phyloP scores from a whole-genome alignment of 2,113 vertebrate species.

The Todiramphus chloris region DNA sequence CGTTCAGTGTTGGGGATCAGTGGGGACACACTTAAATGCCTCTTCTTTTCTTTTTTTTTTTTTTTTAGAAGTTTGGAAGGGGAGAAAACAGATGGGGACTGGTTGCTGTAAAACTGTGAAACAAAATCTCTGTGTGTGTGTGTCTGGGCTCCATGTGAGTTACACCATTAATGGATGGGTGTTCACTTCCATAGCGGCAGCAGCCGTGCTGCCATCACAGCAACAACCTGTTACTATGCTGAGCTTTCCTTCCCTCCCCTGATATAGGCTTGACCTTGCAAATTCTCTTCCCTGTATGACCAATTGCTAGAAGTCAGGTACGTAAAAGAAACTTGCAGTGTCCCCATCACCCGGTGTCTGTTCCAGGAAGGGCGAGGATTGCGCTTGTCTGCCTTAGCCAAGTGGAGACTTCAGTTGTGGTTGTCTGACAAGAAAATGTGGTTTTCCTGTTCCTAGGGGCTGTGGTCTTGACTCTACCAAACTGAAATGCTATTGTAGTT shows the following conservation, averaged over 20 bases:
- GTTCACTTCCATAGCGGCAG: not conserved
- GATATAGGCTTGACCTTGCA: not conserved
- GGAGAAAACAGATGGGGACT: not conserved
- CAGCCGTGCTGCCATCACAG: not conserved
- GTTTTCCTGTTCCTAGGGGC: conserved; percentile 24
- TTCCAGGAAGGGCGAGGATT: not conserved
- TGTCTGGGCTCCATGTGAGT: not conserved
- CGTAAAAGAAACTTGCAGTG: not conserved
- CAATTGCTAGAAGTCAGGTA: not conserved
- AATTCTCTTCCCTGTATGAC: not conserved
- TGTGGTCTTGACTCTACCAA: not conserved
- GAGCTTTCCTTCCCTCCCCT: not conserved
- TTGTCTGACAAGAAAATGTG: conserved; percentile 30
- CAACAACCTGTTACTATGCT: accelerated
- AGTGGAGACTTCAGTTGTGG: not conserved
- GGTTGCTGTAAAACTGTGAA: not conserved
- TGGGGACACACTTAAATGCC: not conserved
- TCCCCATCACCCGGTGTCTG: accelerated
- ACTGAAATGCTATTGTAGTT: not conserved
- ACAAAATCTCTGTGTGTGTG: not conserved
- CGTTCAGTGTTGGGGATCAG: not conserved
- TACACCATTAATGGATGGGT: not conserved
- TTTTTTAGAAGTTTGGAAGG: not conserved
- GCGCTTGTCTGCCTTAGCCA: accelerated
- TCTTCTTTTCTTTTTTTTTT: not conserved